Base-by-base conservation (phyloP, 2,113 vertebrate genomes). In the Okapia johnstoni region DNA sequence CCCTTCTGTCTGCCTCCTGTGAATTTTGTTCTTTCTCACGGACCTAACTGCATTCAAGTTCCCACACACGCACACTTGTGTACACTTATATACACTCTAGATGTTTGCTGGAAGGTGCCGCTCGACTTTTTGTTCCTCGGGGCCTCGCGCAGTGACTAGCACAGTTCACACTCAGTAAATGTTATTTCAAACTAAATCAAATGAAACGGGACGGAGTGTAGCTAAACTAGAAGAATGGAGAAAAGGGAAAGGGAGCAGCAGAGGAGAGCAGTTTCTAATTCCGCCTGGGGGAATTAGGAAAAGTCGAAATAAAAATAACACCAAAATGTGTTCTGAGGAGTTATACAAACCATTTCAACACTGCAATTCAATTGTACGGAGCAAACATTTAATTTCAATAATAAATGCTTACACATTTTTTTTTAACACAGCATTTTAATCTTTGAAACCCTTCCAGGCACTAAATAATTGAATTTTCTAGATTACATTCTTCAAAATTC, bases 381-480 rank as follows among this genome's bases (percentile, higher is more conserved):
- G 95, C 81, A 97, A 96, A 86, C 88, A 92, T 97, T 98, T 97
- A 94, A 98, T 97, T 98, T 96, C 97, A 96, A 97, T 97, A 96
- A 93, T 89, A 97, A 97, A 97, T 92, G 95, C 77, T 94, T 95
- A 86, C 43, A 95, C 80, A 58, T 97, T 97, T 97, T 98, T 96
- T 93, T 76, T 98, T 96, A 93, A 92, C 54, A 11, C 11, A 80
- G 88, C 60, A 86, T 88, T 98, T 96, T 97, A 97, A 97, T 98
- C 90, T 97, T 90, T 60, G 52, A 95, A 98, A 96, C 76, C 52
- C 97, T 97, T 97, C 93, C 52, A 95, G 96, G 93, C 96, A 94
- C 86, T 91, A 95, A 98, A 96, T 97, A 98, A 98, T 98, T 98
- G 90, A 96, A 96, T 98, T 98, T 97, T 93, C 88, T 79, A 97